Conservation (phyloP, 64 coral and sea anemone genomes). For the Dendrophyllia cribrosa region DNA sequence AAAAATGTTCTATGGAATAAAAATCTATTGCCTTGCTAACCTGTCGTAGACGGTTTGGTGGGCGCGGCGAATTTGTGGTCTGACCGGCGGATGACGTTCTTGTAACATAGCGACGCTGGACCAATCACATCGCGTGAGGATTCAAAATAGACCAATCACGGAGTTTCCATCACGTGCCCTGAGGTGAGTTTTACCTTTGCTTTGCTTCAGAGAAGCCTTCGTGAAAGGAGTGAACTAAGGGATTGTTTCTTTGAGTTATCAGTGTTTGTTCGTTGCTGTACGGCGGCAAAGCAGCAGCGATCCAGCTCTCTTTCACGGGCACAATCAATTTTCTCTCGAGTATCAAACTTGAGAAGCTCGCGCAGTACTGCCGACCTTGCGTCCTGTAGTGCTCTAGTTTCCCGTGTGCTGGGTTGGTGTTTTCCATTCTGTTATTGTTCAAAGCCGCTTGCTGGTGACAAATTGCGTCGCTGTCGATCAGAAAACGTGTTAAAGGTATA, state of each 20-base stretch:
- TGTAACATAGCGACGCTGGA: conserved; percentile 94
- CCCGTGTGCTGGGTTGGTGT: conserved; percentile 1
- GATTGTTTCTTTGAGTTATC: conserved; percentile 15
- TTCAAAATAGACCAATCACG: conserved; percentile 96
- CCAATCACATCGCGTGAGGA: conserved; percentile 80
- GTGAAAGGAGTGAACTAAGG: conserved; percentile 27
- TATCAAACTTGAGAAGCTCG: background rate
- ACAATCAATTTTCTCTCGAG: background rate
- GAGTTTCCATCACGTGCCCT: conserved; percentile 82
- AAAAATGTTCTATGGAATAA: too few species aligned
- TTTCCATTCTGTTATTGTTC: conserved; percentile 10
- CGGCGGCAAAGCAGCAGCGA: background rate
- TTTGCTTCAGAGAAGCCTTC: conserved; percentile 86
- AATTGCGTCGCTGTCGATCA: background rate
- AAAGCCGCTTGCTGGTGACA: conserved; percentile 1
- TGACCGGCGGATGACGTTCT: conserved; percentile 79
- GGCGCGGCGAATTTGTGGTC: conserved; percentile 60
- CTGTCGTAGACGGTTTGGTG: background rate
- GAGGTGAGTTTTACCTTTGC: conserved; percentile 78
- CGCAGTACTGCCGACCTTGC: background rate
- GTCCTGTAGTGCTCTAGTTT: background rate
- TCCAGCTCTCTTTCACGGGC: background rate
- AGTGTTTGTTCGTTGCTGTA: conserved; percentile 32
- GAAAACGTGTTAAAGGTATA: background rate
- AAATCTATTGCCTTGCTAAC: too few species aligned